Evolutionary conservation across 2,888 invertebrate species (phyloP).

Genomic region (Stenodema calcarata): DNA sequence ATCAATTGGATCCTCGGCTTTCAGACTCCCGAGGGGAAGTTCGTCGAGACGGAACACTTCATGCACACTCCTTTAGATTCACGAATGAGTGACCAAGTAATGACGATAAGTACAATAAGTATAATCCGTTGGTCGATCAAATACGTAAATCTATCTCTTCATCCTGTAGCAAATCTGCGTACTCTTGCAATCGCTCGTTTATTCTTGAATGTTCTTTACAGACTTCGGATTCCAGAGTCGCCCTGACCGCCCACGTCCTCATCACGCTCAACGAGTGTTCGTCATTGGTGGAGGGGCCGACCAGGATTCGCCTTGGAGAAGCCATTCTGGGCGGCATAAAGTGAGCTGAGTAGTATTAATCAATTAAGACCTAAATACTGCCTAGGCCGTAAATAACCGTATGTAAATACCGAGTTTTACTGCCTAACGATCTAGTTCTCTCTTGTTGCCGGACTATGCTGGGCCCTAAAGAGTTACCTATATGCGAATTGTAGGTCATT

Average conservation of each 20-base stretch:
- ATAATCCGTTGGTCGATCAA: no score
- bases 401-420: no score
- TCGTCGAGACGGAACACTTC: constrained; percentile 40
- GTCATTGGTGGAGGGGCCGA: constrained; percentile 60
- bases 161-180: no score
- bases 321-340: constrained; percentile 59
- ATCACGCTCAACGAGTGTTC: constrained; percentile 62
- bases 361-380: no score
- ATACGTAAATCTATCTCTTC: no score
- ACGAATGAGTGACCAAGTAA: neutral
- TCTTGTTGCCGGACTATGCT: no score
- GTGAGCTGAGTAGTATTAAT: neutral
- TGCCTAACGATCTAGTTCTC: no score
- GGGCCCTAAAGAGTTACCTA: no score
- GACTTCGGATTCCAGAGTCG: constrained; percentile 41
- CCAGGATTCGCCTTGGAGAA: constrained; percentile 58
- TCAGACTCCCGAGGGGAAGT: constrained; percentile 60
- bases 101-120: neutral
- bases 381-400: no score
- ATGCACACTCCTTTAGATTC: neutral
- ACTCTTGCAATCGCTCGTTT: no score
- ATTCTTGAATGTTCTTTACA: neutral
- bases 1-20: constrained; percentile 60
- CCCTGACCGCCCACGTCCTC: constrained; percentile 66
- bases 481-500: no score